phyloP scores from a whole-genome alignment of 2,113 vertebrate genomes.

The Prunella himalayana region DNA sequence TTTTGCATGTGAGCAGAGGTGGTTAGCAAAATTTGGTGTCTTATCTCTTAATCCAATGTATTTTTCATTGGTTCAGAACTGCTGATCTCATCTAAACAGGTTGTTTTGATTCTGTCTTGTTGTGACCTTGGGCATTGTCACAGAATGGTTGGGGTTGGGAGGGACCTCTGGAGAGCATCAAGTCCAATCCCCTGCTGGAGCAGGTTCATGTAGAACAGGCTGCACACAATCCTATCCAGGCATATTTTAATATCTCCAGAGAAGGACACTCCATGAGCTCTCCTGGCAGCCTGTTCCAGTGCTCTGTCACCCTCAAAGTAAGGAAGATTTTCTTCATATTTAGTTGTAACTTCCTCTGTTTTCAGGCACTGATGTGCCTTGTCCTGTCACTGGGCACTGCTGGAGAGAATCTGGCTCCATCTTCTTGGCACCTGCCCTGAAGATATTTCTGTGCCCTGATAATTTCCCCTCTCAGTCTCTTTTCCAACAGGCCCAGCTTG shows the following conservation, averaged over 20 bases:
- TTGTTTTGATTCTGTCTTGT: background rate
- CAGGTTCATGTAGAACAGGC: background rate
- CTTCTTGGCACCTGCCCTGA: background rate
- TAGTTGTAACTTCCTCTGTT: background rate
- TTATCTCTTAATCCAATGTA: background rate
- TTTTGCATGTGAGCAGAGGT: background rate
- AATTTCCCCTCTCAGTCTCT: background rate
- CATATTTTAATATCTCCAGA: background rate
- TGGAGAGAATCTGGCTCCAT: background rate
- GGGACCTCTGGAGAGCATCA: background rate
- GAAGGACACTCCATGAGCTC: background rate
- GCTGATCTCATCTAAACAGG: background rate
- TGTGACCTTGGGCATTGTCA: background rate
- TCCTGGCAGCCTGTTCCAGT: background rate
- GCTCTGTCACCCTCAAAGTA: background rate
- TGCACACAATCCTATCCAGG: background rate
- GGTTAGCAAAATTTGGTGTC: background rate
- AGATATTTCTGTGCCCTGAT: background rate
- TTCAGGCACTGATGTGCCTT: background rate
- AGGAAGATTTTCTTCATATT: background rate
- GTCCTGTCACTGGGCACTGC: background rate
- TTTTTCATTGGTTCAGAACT: background rate
- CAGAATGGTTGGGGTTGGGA: background rate
- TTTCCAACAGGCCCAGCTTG: background rate
- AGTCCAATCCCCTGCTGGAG: background rate